Evolutionary conservation across 2,888 invertebrate genomes (phyloP).

Genomic region (Rhabditophanes sp.): DNA sequence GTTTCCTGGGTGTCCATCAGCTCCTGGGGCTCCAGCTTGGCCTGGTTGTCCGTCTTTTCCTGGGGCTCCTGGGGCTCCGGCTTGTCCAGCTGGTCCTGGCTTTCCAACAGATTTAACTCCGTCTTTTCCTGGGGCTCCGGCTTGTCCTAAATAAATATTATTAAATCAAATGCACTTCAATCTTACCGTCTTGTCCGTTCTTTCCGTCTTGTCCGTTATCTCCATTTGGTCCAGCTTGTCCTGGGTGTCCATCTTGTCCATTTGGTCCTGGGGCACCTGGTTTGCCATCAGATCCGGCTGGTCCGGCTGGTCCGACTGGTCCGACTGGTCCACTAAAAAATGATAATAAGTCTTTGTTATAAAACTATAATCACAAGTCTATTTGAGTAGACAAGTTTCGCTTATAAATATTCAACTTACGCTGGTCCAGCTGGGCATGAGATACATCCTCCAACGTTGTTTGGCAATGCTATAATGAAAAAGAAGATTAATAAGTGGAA

Average conservation of each 20-base stretch:
- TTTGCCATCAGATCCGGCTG: conserved; percentile 21
- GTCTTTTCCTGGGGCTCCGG: conserved; percentile 4
- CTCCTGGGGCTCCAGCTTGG: conserved; percentile 8
- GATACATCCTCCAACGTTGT: conserved; percentile 16
- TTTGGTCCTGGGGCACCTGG: conserved; percentile 16
- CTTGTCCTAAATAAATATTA: too few species aligned
- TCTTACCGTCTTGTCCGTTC: conserved; percentile 10
- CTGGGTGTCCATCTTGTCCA: conserved; percentile 17
- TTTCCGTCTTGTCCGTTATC: conserved; percentile 9
- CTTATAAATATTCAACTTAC: conserved; percentile 1
- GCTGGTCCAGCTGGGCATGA: conserved; percentile 29
- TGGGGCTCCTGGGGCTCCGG: conserved; percentile 8
- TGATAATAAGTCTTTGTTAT: too few species aligned
- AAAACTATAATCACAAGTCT: too few species aligned
- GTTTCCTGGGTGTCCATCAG: conserved; percentile 4
- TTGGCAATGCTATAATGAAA: conserved; percentile 10
- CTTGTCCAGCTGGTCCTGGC: conserved; percentile 10
- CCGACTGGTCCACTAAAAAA: too few species aligned
- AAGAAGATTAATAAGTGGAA: too few species aligned
- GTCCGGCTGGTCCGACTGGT: conserved; percentile 28
- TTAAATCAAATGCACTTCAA: too few species aligned
- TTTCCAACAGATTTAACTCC: conserved; percentile 13
- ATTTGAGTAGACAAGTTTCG: too few species aligned
- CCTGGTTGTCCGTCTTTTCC: conserved; percentile 10
- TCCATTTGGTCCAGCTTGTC: conserved; percentile 20